phyloP scores from a whole-genome alignment of 2,888 invertebrate genomes.

The Eurytoma californica region DNA sequence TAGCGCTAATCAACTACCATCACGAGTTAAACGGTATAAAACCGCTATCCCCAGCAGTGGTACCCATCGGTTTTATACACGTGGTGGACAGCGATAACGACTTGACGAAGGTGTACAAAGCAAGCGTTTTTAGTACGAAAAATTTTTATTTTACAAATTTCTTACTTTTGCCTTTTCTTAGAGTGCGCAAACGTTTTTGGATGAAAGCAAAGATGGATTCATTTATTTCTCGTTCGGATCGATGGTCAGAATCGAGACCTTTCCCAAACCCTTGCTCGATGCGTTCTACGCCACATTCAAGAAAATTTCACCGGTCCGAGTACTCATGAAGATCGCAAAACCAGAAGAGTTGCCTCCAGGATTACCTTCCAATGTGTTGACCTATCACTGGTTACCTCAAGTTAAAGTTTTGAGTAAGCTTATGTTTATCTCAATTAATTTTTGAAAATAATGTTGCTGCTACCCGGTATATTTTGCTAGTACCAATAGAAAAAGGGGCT shows the following conservation, averaged over 20 bases:
- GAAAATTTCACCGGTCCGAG: constrained; percentile 65
- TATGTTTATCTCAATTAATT: no score
- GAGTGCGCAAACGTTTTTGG: constrained; percentile 67
- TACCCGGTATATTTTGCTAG: no score
- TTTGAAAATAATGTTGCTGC: no score
- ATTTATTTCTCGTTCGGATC: constrained; percentile 69
- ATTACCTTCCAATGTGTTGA: constrained; percentile 66
- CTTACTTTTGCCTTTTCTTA: constrained; percentile 39
- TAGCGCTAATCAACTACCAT: constrained; percentile 77
- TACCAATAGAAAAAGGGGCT: no score
- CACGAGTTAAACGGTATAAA: constrained; percentile 76
- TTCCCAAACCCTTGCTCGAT: constrained; percentile 59
- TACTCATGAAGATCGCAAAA: constrained; percentile 65
- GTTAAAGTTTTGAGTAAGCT: constrained; percentile 62
- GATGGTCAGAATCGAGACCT: constrained; percentile 66
- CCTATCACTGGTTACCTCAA: constrained; percentile 65
- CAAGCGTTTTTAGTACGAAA: not conserved
- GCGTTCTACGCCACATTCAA: constrained; percentile 62
- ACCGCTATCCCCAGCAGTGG: constrained; percentile 74
- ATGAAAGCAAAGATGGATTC: constrained; percentile 66
- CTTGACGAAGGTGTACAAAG: not conserved
- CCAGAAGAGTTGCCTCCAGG: constrained; percentile 61
- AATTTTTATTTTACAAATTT: not conserved
- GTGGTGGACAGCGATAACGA: not conserved
- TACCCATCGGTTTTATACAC: constrained; percentile 78